Base-by-base conservation (phyloP, 2,797 vertebrate genomes). In the Harpagifer antarcticus region DNA sequence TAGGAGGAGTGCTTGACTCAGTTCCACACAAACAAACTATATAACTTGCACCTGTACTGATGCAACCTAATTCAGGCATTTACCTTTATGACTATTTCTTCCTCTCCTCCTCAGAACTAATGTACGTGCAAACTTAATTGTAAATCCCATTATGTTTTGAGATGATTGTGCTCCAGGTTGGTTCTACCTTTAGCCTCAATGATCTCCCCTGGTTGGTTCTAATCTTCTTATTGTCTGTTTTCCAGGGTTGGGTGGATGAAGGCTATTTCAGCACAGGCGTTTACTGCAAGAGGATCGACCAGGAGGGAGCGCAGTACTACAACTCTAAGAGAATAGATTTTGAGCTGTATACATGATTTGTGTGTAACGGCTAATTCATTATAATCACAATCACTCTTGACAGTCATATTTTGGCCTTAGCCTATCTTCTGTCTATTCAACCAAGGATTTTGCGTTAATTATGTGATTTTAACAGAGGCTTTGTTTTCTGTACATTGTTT, bases 301-400 rank as follows among this genome's bases (percentile, higher is more conserved):
- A 97, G 68, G 92, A 94, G 0, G 95, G 93, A 3, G 91, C 95
- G 57, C 96, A 95, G 73, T 98, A 97, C 95, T 98, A 98, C 94
- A 97, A 95, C 92, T 98, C 97, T 42, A 96, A 89, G 83, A 95
- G 97, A 76, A 91, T 98, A 54, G 97, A 98, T 88, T 98, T 98
- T 83, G 96, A 97, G 0, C 96, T 98, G 52, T 98, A 96, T 58
- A 95, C 93, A 80, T 97, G 95, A 97, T 79, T 61, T 27, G 4
- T 48, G 17, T 62, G 3, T 44, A 27, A 27, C 50, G 40, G 45
- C 19, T 31, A 47, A 62, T 53, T 72, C 23, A 11, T 3, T 61
- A 57, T 13, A 20, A 9, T 57, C 52, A 2, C 12, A n/a, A 20
- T 62, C 42, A 48, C 11, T 62, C 9, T 69, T 56, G 40, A 45